Evolutionary conservation across 2,888 invertebrate species (phyloP).

Genomic region (Brassicogethes aeneus): DNA sequence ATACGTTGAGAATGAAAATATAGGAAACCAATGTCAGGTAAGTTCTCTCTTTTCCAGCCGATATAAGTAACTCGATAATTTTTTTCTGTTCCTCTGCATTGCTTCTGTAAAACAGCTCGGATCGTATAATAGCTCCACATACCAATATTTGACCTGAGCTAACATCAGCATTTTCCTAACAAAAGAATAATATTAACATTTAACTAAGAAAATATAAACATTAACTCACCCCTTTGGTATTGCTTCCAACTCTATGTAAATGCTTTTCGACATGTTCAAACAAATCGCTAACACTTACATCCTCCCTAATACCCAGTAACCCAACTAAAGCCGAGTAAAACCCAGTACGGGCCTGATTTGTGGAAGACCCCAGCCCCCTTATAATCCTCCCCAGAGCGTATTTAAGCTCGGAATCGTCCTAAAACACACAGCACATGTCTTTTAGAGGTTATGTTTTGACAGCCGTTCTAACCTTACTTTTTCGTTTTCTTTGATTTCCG

Average conservation of each 20-base stretch:
- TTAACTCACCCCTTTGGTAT: slow-evolving; percentile 56
- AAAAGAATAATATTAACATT: slow-evolving; percentile 12
- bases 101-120: slow-evolving; percentile 48
- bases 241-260: slow-evolving; percentile 51
- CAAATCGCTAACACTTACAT: slow-evolving; percentile 45
- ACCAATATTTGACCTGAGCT: slow-evolving; percentile 61
- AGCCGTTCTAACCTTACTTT: slow-evolving; percentile 34
- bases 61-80: slow-evolving; percentile 41
- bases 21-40: slow-evolving; percentile 53
- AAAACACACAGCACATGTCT: slow-evolving; percentile 22
- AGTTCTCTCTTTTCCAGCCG: slow-evolving; percentile 51
- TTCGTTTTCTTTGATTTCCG: slow-evolving; percentile 27
- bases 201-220: not conserved
- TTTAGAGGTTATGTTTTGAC: slow-evolving; percentile 6
- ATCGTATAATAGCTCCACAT: slow-evolving; percentile 61
- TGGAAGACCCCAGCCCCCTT: slow-evolving; percentile 62
- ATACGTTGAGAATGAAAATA: slow-evolving; percentile 52
- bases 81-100: slow-evolving; percentile 44
- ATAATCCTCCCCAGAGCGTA: slow-evolving; percentile 62
- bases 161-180: slow-evolving; percentile 66
- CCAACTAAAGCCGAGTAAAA: slow-evolving; percentile 61
- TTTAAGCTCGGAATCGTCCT: slow-evolving; percentile 54
- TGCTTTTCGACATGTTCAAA: slow-evolving; percentile 54
- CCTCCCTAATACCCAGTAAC: slow-evolving; percentile 45
- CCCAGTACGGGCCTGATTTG: slow-evolving; percentile 54